A percentile compares a stretch with the other conserved stretches of the same genome.
These are phyloP conservation scores for Crenichthys baileyi DNA, from an alignment of 2,797 vertebrate species.

Conservation along the genomic window DNA sequence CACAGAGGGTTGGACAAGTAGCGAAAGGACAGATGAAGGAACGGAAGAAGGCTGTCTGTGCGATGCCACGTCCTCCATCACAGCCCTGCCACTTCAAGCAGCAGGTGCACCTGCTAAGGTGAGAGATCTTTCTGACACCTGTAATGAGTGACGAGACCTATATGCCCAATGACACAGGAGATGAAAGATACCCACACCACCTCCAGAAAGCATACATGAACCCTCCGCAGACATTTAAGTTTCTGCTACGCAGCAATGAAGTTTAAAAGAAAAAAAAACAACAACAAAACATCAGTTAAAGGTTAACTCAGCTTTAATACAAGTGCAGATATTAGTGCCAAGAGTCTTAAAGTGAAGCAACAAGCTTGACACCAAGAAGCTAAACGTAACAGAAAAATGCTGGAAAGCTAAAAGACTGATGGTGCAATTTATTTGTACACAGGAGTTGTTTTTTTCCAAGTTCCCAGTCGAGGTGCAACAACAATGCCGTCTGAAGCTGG, in stretches of 20 bases:
- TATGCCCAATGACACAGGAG: conserved; percentile 28
- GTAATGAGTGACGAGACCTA: conserved; percentile 60
- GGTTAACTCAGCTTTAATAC: not conserved
- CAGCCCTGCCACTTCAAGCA: conserved; percentile 24
- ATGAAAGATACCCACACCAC: conserved; percentile 8
- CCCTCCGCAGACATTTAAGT: not conserved
- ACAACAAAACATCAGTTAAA: conserved; percentile 3
- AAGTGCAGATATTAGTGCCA: not conserved
- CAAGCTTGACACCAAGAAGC: not conserved
- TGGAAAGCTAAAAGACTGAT: not conserved
- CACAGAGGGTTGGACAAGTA: not conserved
- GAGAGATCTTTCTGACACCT: conserved; percentile 59
- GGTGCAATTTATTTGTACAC: not conserved
- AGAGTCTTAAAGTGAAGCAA: conserved; percentile 1
- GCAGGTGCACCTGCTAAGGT: conserved; percentile 58
- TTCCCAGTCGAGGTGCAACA: too few species aligned
- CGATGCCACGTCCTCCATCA: conserved; percentile 28
- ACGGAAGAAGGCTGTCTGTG: conserved; percentile 24
- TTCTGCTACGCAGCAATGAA: conserved; percentile 7
- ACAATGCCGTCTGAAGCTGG: too few species aligned
- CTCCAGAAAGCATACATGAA: not conserved
- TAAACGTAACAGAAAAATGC: not conserved
- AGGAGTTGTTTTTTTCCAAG: not conserved
- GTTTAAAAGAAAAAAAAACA: not conserved
- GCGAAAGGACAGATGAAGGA: conserved; percentile 14